A percentile compares a stretch with the other conserved stretches of the same genome.
phyloP scores from a whole-genome alignment of 2,888 invertebrate genomes.

The Embidobia sp. region DNA sequence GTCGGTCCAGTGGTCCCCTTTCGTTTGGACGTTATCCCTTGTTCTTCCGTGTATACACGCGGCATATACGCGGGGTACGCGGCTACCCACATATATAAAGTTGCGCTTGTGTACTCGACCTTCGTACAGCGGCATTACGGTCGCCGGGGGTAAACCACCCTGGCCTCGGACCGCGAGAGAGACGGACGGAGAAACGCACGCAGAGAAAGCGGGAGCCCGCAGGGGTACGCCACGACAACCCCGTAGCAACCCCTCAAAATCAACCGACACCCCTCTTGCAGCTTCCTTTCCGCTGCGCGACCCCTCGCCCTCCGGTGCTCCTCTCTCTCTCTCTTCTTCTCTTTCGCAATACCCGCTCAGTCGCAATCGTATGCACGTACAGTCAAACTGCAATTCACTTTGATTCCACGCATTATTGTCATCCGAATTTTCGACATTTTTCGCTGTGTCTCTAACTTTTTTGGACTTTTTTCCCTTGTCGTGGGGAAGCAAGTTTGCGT shows the following conservation, averaged over 20 bases:
- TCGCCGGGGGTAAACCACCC: conserved; percentile 74
- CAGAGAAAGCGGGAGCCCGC: conserved; percentile 78
- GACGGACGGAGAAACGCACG: conserved; percentile 45
- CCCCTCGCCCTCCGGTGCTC: conserved; percentile 29
- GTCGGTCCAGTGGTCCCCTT: conserved; percentile 76
- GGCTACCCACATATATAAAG: conserved; percentile 69
- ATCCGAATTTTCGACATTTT: conserved; percentile 13
- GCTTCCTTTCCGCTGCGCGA: conserved; percentile 63
- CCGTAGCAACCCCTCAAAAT: conserved; percentile 82
- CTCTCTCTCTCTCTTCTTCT: conserved; percentile 61
- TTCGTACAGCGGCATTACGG: conserved; percentile 73
- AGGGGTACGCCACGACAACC: conserved; percentile 81
- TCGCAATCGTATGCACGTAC: conserved; percentile 39
- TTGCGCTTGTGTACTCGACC: conserved; percentile 69
- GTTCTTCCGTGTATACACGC: conserved; percentile 63
- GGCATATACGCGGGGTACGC: conserved; percentile 66
- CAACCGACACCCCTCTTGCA: conserved; percentile 76
- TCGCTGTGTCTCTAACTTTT: background rate
- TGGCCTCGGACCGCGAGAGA: conserved; percentile 70
- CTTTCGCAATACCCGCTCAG: conserved; percentile 35
- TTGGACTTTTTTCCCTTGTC: too few relatives aligned
- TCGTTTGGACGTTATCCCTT: conserved; percentile 68
- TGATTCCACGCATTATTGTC: conserved; percentile 33
- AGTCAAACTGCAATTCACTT: conserved; percentile 52
- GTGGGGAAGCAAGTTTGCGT: too few relatives aligned